Evolutionary conservation across 2,113 vertebrate genomes (phyloP), one percentile per base, ranked within the genome.

Genomic region (Grammomys dolichurus): DNA sequence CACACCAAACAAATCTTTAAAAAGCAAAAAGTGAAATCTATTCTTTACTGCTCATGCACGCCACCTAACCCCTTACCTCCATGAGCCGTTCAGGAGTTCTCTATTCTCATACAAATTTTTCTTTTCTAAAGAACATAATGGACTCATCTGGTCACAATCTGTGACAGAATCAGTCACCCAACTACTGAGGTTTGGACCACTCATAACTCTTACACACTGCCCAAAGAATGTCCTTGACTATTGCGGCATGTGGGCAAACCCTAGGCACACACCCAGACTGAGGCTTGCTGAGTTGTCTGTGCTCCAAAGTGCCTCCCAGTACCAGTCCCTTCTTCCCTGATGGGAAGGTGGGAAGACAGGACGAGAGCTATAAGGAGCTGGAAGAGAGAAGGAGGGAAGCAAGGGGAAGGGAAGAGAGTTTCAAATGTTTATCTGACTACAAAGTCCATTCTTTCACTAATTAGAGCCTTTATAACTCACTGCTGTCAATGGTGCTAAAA

Each of bases 171-270:
- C 51, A 31, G 90, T 43, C 89, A 40, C 14, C 31, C 58, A 63
- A 22, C 46, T 48, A 86, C 40, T 43, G 36, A 19, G 60, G 76
- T 56, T 40, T 73, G 73, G 73, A 85, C 63, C 90, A 48, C 0
- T 20, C 6, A 14, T 7, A 40, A 26, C 24, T 58, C 51, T 75
- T 26, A 77, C 86, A 84, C 20, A 92, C 40, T 43, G 14, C 60
- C 46, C 36, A 19, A 90, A 67, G 86, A 60, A 67, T 89, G 89
- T 80, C 48, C 82, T 95, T 75, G 78, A 91, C 22, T 70, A 19
- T 26, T 60, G 54, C 73, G 60, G 87, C 43, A 63, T 91, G 81
- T 4, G 40, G 56, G 90, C 14, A 75, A 36, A 48, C 48, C 60
- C 65, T 48, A 8, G 89, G 67, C 73, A 43, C 72, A 56, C 84